These are phyloP conservation scores for Rhabdornis inornatus DNA, from an alignment of 2,113 vertebrate genomes.

Conservation along the genomic window DNA sequence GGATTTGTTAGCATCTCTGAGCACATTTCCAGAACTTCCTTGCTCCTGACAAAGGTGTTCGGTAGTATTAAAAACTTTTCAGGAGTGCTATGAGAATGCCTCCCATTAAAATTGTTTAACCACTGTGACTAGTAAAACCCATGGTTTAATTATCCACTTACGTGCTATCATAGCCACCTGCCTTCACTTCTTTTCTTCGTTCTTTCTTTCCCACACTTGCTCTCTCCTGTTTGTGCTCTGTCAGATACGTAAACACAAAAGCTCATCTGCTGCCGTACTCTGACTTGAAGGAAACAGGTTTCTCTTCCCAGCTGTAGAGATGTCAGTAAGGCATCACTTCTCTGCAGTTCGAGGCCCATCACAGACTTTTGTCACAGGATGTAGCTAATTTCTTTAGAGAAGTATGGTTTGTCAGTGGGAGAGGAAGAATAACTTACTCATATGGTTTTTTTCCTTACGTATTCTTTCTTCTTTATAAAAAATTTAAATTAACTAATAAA, in stretches of 20 bases:
- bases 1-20: not conserved
- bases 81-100: not conserved
- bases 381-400: not conserved
- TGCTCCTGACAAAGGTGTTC: not conserved
- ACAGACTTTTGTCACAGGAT: not conserved
- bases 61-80: not conserved
- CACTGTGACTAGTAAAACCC: conserved; percentile 18
- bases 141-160: conserved; percentile 18
- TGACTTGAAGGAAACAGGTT: not conserved
- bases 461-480: not conserved
- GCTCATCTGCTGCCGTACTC: not conserved
- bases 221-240: not conserved
- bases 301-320: not conserved
- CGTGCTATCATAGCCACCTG: not conserved
- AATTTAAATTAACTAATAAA: not conserved
- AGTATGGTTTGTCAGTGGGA: not conserved
- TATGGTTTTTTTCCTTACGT: not conserved
- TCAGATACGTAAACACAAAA: not conserved
- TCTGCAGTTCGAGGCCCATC: not conserved
- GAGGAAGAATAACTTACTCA: not conserved
- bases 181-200: not conserved
- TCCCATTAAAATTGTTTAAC: not conserved
- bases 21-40: not conserved
- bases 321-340: not conserved
- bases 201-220: not conserved